Percentiles rank a stretch among this genome's conserved stretches.
phyloP scores from a whole-genome alignment of 2,797 vertebrate genomes.

The Anguilla obscura region DNA sequence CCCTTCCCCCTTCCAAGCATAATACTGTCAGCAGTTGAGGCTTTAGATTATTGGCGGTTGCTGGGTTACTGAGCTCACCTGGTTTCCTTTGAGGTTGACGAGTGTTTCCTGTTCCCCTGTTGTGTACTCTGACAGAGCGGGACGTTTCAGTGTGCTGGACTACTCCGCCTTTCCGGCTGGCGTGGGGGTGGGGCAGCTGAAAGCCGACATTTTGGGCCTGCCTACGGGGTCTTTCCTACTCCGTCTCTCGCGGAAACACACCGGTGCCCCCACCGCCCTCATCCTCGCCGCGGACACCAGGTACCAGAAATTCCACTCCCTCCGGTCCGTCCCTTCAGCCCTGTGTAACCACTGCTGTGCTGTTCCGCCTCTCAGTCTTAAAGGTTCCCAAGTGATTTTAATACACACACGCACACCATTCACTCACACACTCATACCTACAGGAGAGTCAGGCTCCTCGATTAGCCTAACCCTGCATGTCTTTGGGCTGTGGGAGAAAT shows the following conservation, averaged over 20 bases:
- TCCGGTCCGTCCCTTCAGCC: too few relatives aligned
- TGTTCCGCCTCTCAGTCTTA: not conserved
- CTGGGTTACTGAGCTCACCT: not conserved
- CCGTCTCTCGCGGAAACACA: conserved; percentile 62
- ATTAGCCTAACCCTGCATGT: too few relatives aligned
- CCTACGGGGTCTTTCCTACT: conserved; percentile 69
- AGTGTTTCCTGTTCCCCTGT: not conserved
- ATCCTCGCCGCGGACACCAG: conserved; percentile 63
- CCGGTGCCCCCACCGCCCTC: conserved; percentile 52
- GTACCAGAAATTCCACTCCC: conserved; percentile 45
- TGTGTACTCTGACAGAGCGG: conserved; percentile 54
- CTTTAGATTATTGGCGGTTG: not conserved
- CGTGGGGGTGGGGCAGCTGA: conserved; percentile 61
- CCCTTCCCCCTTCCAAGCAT: not conserved
- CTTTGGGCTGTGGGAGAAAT: too few relatives aligned
- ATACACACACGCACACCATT: not conserved
- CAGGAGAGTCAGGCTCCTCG: too few relatives aligned
- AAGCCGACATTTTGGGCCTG: conserved; percentile 59
- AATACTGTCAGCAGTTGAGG: not conserved
- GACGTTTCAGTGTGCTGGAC: conserved; percentile 68
- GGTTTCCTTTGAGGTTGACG: not conserved
- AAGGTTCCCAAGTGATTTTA: not conserved
- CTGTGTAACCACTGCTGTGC: not conserved
- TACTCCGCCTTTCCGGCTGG: conserved; percentile 65
- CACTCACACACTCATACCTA: too few relatives aligned